phyloP scores from a whole-genome alignment of 1,140 invertebrate genomes.

The Ips nitidus region DNA sequence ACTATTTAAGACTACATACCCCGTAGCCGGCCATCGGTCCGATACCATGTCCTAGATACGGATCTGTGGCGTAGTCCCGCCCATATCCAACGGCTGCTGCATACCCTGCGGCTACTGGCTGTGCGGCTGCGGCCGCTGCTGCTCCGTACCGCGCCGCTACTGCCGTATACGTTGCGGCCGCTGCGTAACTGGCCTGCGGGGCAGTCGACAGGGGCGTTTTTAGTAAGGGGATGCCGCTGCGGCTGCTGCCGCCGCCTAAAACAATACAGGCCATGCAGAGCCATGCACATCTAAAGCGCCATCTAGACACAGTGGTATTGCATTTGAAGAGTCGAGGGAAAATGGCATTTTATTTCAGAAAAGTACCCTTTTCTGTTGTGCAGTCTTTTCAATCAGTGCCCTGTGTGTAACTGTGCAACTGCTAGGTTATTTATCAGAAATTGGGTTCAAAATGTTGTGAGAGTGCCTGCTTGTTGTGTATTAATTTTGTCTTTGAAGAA shows the following conservation, averaged over 20 bases:
- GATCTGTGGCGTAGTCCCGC: slow-evolving; percentile 84
- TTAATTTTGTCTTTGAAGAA: no score
- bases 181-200: slow-evolving; percentile 76
- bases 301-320: slow-evolving; percentile 10
- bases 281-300: slow-evolving; percentile 55
- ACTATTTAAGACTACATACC: slow-evolving; percentile 60
- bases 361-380: no score
- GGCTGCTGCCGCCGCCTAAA: slow-evolving; percentile 71
- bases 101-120: slow-evolving; percentile 63
- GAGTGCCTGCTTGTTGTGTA: no score
- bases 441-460: no score
- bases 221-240: slow-evolving; percentile 59
- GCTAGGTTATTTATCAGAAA: no score
- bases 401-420: no score
- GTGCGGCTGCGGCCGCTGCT: slow-evolving; percentile 62
- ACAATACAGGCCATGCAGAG: slow-evolving; percentile 54
- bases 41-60: slow-evolving; percentile 93
- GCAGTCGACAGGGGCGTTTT: slow-evolving; percentile 62
- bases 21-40: slow-evolving; percentile 95
- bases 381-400: no score
- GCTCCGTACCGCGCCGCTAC: slow-evolving; percentile 75
- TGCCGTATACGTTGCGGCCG: slow-evolving; percentile 79
- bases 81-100: slow-evolving; percentile 77
- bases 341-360: background rate
- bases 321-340: background rate